Evolutionary conservation across 2,888 invertebrate genomes (phyloP).

Genomic region (Hofmannophila pseudospretella): DNA sequence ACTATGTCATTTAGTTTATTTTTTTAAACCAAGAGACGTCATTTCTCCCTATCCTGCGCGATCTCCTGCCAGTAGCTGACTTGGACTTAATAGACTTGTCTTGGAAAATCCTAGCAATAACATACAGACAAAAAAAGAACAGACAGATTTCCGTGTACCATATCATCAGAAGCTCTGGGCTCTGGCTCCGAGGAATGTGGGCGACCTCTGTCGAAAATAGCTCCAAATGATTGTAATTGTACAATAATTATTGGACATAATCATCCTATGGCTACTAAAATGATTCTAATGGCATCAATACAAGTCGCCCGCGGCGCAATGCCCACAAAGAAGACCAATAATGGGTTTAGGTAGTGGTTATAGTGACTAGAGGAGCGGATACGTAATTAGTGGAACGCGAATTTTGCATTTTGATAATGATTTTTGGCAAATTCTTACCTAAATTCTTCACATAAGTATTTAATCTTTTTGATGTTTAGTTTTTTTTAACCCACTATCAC

Average conservation of each 20-base stretch:
- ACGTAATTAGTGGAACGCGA: background rate
- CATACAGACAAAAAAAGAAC: background rate
- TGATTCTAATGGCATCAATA: background rate
- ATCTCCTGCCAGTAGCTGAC: too few species aligned
- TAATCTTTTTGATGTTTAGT: too few species aligned
- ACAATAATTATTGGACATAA: background rate
- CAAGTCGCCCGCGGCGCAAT: background rate
- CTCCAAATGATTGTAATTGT: background rate
- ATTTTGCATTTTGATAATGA: too few species aligned
- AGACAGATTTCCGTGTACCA: constrained; percentile 2
- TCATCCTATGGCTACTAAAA: background rate
- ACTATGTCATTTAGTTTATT: too few species aligned
- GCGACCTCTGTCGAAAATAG: constrained; percentile 5
- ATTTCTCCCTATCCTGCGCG: too few species aligned
- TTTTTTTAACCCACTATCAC: too few species aligned
- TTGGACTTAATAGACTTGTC: too few species aligned
- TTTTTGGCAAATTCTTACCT: too few species aligned
- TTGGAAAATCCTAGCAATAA: too few species aligned
- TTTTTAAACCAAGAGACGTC: too few species aligned
- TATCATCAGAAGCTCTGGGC: background rate
- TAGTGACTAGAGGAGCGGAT: background rate
- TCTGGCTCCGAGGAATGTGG: too few species aligned
- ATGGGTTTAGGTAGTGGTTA: background rate
- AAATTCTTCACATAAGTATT: too few species aligned
- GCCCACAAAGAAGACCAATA: background rate